Percentiles rank a stretch among this genome's conserved stretches.
phyloP scores from a whole-genome alignment of 1,140 invertebrate species.

The Drosophila sp. region DNA sequence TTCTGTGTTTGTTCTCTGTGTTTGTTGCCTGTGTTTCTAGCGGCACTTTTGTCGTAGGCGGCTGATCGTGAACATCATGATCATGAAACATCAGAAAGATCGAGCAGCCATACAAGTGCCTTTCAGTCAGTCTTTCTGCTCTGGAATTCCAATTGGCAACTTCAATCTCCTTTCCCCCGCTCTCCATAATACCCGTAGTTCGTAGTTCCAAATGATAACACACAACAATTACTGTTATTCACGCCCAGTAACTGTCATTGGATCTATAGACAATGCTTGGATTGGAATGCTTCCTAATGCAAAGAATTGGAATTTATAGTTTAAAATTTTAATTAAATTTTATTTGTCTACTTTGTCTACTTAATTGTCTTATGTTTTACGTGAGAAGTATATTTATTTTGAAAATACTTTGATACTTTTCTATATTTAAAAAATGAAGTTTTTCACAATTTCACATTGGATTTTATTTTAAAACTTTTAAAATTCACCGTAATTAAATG shows the following conservation, averaged over 20 bases:
- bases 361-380: no score
- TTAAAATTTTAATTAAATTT: no score
- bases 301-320: no score
- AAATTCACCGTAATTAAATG: not conserved
- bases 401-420: no score
- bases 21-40: slow-evolving; percentile 12
- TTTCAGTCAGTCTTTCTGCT: not conserved
- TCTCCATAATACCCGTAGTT: not conserved
- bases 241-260: slow-evolving; percentile 4
- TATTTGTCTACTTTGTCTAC: no score
- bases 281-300: not conserved
- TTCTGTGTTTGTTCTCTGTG: slow-evolving; percentile 11
- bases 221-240: slow-evolving; percentile 15
- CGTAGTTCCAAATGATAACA: slow-evolving; percentile 11
- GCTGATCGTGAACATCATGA: slow-evolving; percentile 33
- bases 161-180: slow-evolving; percentile 1
- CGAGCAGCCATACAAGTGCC: slow-evolving; percentile 7
- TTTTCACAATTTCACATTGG: not conserved
- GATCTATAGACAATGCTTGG: not conserved
- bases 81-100: no score
- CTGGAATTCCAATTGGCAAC: slow-evolving; percentile 11
- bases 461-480: not conserved
- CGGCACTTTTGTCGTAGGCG: slow-evolving; percentile 40
- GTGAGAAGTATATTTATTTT: no score
- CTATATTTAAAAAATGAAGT: no score